Evolutionary conservation across 2,113 vertebrate genomes (phyloP).

Genomic region (Anser cygnoides): DNA sequence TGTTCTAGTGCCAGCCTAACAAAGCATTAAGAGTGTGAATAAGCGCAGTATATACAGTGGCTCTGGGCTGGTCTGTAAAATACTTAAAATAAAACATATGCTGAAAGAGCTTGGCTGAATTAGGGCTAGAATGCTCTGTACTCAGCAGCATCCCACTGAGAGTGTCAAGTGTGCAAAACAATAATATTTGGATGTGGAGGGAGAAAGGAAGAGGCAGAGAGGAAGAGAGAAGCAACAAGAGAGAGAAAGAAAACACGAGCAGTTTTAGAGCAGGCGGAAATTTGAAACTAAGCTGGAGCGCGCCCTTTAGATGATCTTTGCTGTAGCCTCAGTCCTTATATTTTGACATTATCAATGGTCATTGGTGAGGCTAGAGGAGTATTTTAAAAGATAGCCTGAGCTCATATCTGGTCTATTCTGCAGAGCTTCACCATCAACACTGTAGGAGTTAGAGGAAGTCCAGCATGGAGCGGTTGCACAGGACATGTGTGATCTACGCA

Average conservation of each 20-base stretch:
- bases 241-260: background rate
- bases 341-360: background rate
- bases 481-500: background rate
- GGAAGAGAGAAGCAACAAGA: background rate
- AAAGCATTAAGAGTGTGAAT: conserved; percentile 37
- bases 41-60: conserved; percentile 7
- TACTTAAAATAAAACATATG: conserved; percentile 60
- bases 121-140: conserved; percentile 16
- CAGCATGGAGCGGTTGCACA: background rate
- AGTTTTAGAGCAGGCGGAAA: background rate
- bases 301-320: background rate
- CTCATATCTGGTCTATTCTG: background rate
- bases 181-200: conserved; percentile 53
- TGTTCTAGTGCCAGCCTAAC: conserved; percentile 37
- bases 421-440: background rate
- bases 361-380: background rate
- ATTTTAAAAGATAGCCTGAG: background rate
- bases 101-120: conserved; percentile 21
- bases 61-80: conserved; percentile 31
- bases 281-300: background rate
- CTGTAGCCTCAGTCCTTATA: background rate
- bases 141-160: conserved; percentile 34
- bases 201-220: conserved; percentile 22
- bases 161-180: conserved; percentile 61
- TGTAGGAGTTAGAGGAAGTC: background rate